phyloP scores from a whole-genome alignment of 2,888 invertebrate genomes.

The Yponomeuta sedellus region DNA sequence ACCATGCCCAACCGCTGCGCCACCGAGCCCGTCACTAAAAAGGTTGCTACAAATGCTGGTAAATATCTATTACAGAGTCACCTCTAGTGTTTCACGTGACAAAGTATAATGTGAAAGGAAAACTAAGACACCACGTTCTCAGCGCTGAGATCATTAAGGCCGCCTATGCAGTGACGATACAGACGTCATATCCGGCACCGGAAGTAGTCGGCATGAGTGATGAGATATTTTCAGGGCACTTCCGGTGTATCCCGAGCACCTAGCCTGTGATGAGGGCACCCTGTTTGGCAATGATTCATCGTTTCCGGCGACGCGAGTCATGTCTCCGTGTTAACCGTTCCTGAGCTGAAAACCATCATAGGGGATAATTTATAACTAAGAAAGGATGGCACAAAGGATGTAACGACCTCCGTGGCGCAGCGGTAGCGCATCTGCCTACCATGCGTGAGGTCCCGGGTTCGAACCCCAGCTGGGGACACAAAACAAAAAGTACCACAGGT shows the following conservation, averaged over 20 bases:
- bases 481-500: too few relatives aligned
- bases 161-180: slow-evolving; percentile 37
- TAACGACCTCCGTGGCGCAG: too few relatives aligned
- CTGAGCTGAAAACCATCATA: not conserved
- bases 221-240: slow-evolving; percentile 38
- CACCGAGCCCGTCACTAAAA: too few relatives aligned
- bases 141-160: slow-evolving; percentile 3
- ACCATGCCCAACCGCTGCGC: too few relatives aligned
- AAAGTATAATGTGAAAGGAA: not conserved
- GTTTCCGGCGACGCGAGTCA: slow-evolving; percentile 27
- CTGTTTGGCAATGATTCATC: slow-evolving; percentile 43
- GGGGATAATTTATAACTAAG: not conserved
- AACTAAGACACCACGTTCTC: slow-evolving; percentile 4
- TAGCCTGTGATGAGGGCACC: slow-evolving; percentile 25
- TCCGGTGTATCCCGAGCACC: slow-evolving; percentile 27
- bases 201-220: slow-evolving; percentile 40
- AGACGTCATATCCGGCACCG: slow-evolving; percentile 46
- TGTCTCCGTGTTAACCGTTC: slow-evolving; percentile 18
- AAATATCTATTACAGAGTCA: too few relatives aligned
- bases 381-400: too few relatives aligned
- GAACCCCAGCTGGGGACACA: too few relatives aligned
- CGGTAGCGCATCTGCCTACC: too few relatives aligned
- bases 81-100: too few relatives aligned
- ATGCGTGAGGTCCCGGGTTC: too few relatives aligned
- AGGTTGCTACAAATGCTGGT: too few relatives aligned